Evolutionary conservation across 2,888 invertebrate genomes (phyloP).

Genomic region (Herminia tarsipennalis): DNA sequence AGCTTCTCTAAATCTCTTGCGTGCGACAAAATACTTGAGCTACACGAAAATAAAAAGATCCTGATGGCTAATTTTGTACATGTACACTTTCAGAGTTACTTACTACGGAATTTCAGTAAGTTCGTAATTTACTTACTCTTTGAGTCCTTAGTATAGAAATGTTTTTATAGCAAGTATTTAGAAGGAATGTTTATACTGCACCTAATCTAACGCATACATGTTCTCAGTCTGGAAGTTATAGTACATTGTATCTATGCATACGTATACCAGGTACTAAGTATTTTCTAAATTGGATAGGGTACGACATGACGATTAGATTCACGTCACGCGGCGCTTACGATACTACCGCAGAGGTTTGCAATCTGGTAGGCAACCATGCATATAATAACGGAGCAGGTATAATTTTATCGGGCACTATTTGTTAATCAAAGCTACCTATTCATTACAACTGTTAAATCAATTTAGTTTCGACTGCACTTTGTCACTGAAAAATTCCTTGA

Average conservation of each 20-base stretch:
- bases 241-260: background rate
- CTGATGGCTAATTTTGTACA: slow-evolving; percentile 54
- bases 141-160: too few relatives aligned
- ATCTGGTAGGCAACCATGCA: slow-evolving; percentile 49
- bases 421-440: slow-evolving; percentile 26
- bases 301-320: slow-evolving; percentile 7
- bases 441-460: slow-evolving; percentile 17
- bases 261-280: slow-evolving; percentile 5
- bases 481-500: slow-evolving; percentile 45
- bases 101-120: background rate
- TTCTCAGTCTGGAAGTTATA: too few relatives aligned
- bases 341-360: slow-evolving; percentile 19
- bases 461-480: slow-evolving; percentile 13
- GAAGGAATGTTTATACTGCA: too few relatives aligned
- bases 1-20: slow-evolving; percentile 96
- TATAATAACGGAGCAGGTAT: slow-evolving; percentile 20
- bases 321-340: slow-evolving; percentile 10
- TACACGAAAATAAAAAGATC: slow-evolving; percentile 84
- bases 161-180: too few relatives aligned
- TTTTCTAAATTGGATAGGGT: slow-evolving; percentile 3
- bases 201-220: too few relatives aligned
- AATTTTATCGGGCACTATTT: slow-evolving; percentile 33
- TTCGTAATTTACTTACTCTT: too few relatives aligned
- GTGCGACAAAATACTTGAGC: slow-evolving; percentile 95
- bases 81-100: background rate